A percentile compares a stretch with the other conserved stretches of the same genome.
Evolutionary conservation across 2,113 vertebrate genomes (phyloP).

Genomic region (Isurus oxyrinchus): DNA sequence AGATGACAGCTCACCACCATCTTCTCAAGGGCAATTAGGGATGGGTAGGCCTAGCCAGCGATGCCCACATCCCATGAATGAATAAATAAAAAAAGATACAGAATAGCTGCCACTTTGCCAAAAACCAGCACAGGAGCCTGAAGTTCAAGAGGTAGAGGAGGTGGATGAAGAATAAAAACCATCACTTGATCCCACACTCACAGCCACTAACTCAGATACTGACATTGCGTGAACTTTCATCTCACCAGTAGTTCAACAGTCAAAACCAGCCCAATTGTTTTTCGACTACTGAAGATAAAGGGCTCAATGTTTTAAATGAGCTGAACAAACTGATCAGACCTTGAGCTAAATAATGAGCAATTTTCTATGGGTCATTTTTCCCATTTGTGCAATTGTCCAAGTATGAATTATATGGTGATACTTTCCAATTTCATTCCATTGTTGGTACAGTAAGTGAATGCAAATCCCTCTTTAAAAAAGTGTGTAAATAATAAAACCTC

Average conservation of each 20-base stretch:
- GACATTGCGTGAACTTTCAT: neutral
- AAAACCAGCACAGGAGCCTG: neutral
- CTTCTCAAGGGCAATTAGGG: too few species aligned
- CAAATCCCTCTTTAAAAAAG: neutral
- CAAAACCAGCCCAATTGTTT: neutral
- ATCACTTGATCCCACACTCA: neutral
- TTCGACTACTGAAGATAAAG: neutral
- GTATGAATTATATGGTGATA: neutral
- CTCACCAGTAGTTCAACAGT: neutral
- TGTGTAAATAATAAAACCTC: slow-evolving; percentile 53
- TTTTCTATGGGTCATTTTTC: neutral
- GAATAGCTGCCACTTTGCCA: neutral
- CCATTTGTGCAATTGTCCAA: neutral
- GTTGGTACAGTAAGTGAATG: neutral
- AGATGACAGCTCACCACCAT: too few species aligned
- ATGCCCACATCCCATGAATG: too few species aligned
- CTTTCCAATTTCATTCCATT: neutral
- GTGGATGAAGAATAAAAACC: neutral
- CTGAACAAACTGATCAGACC: neutral
- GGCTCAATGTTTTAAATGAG: neutral
- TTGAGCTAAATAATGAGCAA: neutral
- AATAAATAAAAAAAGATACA: neutral
- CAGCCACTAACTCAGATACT: neutral
- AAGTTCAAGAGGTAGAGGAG: neutral
- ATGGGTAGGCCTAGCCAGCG: too few species aligned